Percentiles rank a stretch among this genome's conserved stretches.
phyloP scores from a whole-genome alignment of 92 coral and sea anemone genomes.

The Palythoa heliodiscus region DNA sequence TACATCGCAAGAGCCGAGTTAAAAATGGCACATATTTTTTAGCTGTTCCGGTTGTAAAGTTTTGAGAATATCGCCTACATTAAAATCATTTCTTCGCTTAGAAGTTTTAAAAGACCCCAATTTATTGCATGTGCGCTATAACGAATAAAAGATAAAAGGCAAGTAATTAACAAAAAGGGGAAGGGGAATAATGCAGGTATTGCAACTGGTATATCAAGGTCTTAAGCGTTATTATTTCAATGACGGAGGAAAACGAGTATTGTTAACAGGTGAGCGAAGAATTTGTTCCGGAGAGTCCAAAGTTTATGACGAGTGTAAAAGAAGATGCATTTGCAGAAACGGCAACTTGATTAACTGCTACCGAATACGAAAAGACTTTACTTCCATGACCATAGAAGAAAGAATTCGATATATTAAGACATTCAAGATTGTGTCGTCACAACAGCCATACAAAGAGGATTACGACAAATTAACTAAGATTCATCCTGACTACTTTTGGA shows the following conservation, averaged over 20 bases:
- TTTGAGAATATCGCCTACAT: neutral
- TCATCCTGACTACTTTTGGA: constrained; percentile 1
- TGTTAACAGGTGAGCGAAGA: neutral
- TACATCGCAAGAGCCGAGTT: no score
- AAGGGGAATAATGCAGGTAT: no score
- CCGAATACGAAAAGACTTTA: constrained; percentile 50
- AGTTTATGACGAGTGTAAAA: constrained; percentile 70
- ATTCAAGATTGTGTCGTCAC: constrained; percentile 38
- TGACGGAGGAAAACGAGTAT: no score
- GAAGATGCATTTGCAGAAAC: constrained; percentile 66
- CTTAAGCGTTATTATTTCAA: no score
- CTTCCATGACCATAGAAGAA: constrained; percentile 45
- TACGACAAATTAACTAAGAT: constrained; percentile 30
- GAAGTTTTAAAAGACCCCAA: no score
- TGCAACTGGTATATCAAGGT: no score
- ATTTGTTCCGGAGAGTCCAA: neutral
- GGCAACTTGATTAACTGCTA: constrained; percentile 46
- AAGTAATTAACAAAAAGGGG: no score
- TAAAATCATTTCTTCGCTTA: neutral
- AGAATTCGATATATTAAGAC: constrained; percentile 45
- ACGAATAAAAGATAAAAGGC: no score
- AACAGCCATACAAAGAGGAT: constrained; percentile 5
- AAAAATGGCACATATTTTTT: no score
- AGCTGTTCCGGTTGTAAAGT: neutral
- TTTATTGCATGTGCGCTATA: no score